These are phyloP conservation scores for Agrypnus murinus DNA, from an alignment of 2,888 invertebrate genomes.

Conservation along the genomic window DNA sequence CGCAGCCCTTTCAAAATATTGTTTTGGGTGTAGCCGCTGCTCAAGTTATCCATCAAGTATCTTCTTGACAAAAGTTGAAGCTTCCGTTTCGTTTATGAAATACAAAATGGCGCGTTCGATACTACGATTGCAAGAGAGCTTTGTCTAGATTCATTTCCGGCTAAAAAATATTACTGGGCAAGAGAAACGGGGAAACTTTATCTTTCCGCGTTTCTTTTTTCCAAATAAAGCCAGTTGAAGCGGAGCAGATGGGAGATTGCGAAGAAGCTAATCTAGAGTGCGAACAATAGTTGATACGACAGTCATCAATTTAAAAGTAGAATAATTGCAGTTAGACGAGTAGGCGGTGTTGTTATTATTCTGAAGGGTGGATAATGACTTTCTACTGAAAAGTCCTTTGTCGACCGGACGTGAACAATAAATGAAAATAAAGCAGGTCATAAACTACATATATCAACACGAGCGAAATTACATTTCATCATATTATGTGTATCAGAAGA, in stretches of 20 bases:
- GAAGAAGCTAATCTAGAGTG: conserved; percentile 42
- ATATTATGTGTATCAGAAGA: conserved; percentile 17
- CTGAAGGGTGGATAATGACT: conserved; percentile 27
- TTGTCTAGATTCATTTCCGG: conserved; percentile 38
- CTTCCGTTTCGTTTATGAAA: conserved; percentile 27
- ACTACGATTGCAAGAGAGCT: conserved; percentile 28
- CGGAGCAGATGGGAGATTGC: conserved; percentile 37
- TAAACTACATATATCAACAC: conserved; percentile 16
- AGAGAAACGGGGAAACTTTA: conserved; percentile 34
- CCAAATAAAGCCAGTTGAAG: conserved; percentile 28
- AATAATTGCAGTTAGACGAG: conserved; percentile 37
- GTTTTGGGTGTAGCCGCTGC: neutral
- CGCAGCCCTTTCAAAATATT: neutral
- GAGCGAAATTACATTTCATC: conserved; percentile 16
- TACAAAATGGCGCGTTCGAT: conserved; percentile 28
- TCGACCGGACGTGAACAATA: conserved; percentile 15
- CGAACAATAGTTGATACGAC: conserved; percentile 47
- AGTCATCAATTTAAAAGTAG: conserved; percentile 44
- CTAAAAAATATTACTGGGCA: conserved; percentile 31
- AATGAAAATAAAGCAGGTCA: conserved; percentile 21
- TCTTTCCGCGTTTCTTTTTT: conserved; percentile 32
- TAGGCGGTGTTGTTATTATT: conserved; percentile 36
- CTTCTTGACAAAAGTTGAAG: conserved; percentile 14
- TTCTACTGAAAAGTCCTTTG: conserved; percentile 26
- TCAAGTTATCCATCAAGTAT: conserved; percentile 7